These are phyloP conservation scores for Drosophila kohkoa DNA, from an alignment of 1,140 invertebrate species.

Conservation along the genomic window DNA sequence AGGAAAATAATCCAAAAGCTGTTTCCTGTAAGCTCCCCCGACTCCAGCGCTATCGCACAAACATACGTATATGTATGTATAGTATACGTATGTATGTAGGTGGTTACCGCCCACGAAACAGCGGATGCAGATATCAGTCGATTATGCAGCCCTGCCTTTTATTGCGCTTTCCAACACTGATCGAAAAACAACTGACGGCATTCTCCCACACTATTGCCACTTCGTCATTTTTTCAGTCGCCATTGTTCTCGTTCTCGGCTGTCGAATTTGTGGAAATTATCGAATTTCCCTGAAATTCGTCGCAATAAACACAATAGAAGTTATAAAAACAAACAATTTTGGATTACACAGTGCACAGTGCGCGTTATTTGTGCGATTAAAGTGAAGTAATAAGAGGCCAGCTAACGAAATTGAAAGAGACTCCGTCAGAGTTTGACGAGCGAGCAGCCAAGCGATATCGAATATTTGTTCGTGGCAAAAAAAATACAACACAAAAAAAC, in stretches of 20 bases:
- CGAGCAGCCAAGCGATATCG: slow-evolving; percentile 65
- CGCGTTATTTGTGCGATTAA: slow-evolving; percentile 38
- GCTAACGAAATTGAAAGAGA: slow-evolving; percentile 42
- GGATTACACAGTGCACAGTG: slow-evolving; percentile 56
- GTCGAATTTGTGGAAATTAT: slow-evolving; percentile 78
- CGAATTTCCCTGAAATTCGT: slow-evolving; percentile 65
- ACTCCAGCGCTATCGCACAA: background rate
- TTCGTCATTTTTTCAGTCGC: slow-evolving; percentile 83
- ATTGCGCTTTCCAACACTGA: slow-evolving; percentile 57
- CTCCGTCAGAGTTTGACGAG: slow-evolving; percentile 73
- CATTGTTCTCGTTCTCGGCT: slow-evolving; percentile 80
- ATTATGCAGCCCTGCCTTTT: slow-evolving; percentile 47
- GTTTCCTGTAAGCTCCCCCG: slow-evolving; percentile 15
- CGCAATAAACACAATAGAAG: slow-evolving; percentile 67
- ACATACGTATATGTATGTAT: slow-evolving; percentile 1
- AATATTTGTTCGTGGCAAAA: slow-evolving; percentile 83
- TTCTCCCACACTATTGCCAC: slow-evolving; percentile 68
- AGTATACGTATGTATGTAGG: slow-evolving; percentile 28
- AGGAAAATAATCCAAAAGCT: slow-evolving; percentile 4
- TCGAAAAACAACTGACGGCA: slow-evolving; percentile 19
- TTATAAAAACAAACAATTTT: slow-evolving; percentile 53
- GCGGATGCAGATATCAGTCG: slow-evolving; percentile 20
- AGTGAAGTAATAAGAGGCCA: slow-evolving; percentile 38
- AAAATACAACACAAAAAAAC: slow-evolving; percentile 38
- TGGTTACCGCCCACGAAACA: slow-evolving; percentile 65